Percentiles rank a stretch among this genome's conserved stretches.
Evolutionary conservation across 1,140 invertebrate species (phyloP).

Genomic region (Trachymyrmex septentrionalis): DNA sequence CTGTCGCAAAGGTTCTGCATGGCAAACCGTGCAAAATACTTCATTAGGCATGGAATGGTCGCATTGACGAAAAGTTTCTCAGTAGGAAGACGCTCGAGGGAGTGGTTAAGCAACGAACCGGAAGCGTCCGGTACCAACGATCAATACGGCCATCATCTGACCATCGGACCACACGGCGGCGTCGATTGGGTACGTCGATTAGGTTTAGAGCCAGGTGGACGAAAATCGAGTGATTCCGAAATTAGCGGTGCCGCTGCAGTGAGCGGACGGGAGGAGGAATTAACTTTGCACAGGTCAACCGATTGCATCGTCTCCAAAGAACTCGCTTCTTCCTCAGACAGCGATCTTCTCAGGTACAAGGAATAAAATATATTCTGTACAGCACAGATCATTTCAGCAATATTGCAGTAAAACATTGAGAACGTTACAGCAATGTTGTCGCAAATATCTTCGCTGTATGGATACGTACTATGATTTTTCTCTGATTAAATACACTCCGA

Average conservation of each 20-base stretch:
- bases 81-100: constrained; percentile 82
- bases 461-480: not conserved
- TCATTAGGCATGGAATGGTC: not conserved
- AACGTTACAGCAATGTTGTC: no score
- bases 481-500: not conserved
- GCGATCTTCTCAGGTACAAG: constrained; percentile 87
- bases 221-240: constrained; percentile 86
- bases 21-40: not conserved
- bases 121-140: constrained; percentile 82
- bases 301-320: constrained; percentile 90
- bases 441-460: no score
- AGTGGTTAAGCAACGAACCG: constrained; percentile 81
- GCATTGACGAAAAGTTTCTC: constrained; percentile 6
- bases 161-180: constrained; percentile 89
- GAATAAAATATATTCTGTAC: not conserved
- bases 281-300: constrained; percentile 89
- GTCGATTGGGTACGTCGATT: constrained; percentile 89
- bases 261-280: constrained; percentile 85
- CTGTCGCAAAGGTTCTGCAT: not conserved
- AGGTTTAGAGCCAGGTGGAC: constrained; percentile 80
- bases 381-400: no score
- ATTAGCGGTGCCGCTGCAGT: constrained; percentile 82
- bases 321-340: constrained; percentile 88
- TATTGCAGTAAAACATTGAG: no score
- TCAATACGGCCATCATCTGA: constrained; percentile 87